These are phyloP conservation scores for Myrmecophaga tridactyla DNA, from an alignment of 2,113 vertebrate genomes.

Conservation along the genomic window DNA sequence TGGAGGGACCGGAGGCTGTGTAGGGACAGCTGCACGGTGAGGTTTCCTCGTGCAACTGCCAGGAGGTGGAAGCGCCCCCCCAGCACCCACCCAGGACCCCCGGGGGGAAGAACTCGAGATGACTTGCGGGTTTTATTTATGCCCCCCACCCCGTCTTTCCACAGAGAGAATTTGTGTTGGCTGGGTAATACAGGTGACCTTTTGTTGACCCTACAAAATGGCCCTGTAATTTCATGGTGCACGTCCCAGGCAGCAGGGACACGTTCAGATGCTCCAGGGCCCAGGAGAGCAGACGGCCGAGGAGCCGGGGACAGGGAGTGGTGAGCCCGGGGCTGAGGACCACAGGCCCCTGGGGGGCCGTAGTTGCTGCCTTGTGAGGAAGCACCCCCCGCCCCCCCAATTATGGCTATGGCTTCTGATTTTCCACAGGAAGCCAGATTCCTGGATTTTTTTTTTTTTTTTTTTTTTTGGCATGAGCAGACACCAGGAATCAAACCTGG, in stretches of 20 bases:
- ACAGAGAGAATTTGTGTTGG: not conserved
- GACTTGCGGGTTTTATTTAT: not conserved
- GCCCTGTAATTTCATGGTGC: not conserved
- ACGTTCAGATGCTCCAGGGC: not conserved
- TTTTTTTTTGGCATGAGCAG: too few species aligned
- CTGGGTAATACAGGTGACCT: not conserved
- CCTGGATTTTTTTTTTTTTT: constrained; percentile 4
- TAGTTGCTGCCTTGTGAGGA: too few species aligned
- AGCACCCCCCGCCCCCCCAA: too few species aligned
- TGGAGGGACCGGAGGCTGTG: not conserved
- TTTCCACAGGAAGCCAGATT: not conserved
- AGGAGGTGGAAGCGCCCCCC: not conserved
- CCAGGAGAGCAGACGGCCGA: not conserved
- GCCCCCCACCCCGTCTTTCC: not conserved
- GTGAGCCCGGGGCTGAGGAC: not conserved
- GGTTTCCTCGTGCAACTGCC: not conserved
- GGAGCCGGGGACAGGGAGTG: not conserved
- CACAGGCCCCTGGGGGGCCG: too few species aligned
- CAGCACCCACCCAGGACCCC: not conserved
- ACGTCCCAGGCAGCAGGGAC: not conserved
- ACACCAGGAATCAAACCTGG: too few species aligned
- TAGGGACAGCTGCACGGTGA: too few species aligned
- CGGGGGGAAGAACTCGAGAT: not conserved
- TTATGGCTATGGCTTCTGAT: not conserved
- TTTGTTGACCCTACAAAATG: not conserved